These are phyloP conservation scores for Leucoraja ocellata DNA, from an alignment of 2,797 vertebrate species.

Conservation along the genomic window DNA sequence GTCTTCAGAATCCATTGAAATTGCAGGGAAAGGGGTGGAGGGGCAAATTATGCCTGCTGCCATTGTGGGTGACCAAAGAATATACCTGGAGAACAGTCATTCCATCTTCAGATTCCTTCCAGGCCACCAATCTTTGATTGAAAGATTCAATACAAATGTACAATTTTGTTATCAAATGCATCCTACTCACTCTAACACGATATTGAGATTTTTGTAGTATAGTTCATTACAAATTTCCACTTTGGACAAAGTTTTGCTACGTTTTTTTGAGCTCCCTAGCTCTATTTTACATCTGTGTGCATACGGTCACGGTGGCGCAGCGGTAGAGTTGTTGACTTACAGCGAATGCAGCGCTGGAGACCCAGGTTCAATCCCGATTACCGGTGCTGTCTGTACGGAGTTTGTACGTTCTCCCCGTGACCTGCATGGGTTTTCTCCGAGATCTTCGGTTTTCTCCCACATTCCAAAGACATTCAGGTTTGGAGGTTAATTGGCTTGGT, in stretches of 20 bases:
- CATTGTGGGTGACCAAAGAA: background rate
- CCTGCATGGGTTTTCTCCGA: too few species aligned
- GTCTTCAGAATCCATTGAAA: background rate
- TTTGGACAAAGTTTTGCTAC: background rate
- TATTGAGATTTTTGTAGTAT: background rate
- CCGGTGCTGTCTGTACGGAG: too few species aligned
- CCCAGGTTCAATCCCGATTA: too few species aligned
- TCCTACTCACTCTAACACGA: too few species aligned
- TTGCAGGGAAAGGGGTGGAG: background rate
- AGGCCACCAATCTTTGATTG: background rate
- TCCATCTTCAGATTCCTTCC: background rate
- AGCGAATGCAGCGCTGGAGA: too few species aligned
- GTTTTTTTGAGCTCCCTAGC: too few species aligned
- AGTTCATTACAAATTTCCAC: background rate
- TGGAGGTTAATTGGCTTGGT: too few species aligned
- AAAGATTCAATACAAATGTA: background rate
- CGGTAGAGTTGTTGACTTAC: too few species aligned
- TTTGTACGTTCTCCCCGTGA: too few species aligned
- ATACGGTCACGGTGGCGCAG: background rate
- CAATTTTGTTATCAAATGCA: background rate
- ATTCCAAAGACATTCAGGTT: too few species aligned
- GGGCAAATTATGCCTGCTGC: background rate
- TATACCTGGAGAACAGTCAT: background rate
- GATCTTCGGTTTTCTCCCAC: too few species aligned
- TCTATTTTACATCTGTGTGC: background rate